Evolutionary conservation across 2,888 invertebrate species (phyloP).

Genomic region (Dicycla oo): DNA sequence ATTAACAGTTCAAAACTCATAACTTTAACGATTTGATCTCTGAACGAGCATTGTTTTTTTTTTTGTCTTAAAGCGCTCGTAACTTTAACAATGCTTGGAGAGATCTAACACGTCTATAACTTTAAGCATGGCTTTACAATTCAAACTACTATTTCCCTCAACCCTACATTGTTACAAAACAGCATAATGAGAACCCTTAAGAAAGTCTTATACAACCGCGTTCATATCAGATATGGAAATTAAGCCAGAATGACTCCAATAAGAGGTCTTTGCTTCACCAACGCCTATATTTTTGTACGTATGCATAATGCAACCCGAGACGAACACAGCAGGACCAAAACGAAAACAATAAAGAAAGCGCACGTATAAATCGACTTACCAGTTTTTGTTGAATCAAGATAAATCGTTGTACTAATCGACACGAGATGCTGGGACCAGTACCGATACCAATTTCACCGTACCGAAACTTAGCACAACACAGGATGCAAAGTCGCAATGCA

Average conservation of each 20-base stretch:
- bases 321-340: conserved; percentile 60
- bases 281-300: conserved; percentile 53
- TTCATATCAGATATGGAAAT: conserved; percentile 60
- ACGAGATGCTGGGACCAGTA: conserved; percentile 71
- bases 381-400: conserved; percentile 83
- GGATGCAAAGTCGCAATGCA: conserved; percentile 63
- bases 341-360: conserved; percentile 74
- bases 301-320: conserved; percentile 53
- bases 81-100: conserved; percentile 51
- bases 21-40: conserved; percentile 39
- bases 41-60: conserved; percentile 49
- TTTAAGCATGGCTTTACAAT: conserved; percentile 9
- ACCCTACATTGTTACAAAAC: conserved; percentile 15
- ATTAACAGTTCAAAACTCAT: conserved; percentile 20
- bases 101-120: conserved; percentile 37
- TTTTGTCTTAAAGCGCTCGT: conserved; percentile 19
- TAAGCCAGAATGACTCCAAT: conserved; percentile 58
- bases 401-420: conserved; percentile 82
- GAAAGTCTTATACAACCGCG: conserved; percentile 54
- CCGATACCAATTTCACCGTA: conserved; percentile 80
- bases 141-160: conserved; percentile 3
- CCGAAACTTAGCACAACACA: conserved; percentile 67
- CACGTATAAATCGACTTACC: conserved; percentile 74
- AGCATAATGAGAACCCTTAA: conserved; percentile 30
- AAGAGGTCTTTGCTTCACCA: conserved; percentile 48